These are phyloP conservation scores for Anseranas semipalmata DNA, from an alignment of 2,113 vertebrate species.

Conservation along the genomic window DNA sequence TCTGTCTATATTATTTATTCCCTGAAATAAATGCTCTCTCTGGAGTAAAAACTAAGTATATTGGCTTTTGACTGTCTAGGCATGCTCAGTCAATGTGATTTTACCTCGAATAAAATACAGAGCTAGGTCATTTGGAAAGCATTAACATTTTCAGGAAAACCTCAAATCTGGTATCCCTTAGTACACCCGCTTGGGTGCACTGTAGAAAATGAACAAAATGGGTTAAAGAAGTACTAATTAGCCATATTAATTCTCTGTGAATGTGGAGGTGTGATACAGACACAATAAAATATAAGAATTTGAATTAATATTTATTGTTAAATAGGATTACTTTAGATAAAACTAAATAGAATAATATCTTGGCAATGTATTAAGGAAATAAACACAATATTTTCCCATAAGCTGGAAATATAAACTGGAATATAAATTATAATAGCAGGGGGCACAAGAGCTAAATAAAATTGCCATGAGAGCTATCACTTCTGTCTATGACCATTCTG, in stretches of 20 bases:
- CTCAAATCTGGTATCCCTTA: background rate
- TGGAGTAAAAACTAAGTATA: conserved; percentile 18
- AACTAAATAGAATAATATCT: background rate
- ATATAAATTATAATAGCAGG: background rate
- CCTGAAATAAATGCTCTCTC: background rate
- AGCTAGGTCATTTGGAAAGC: background rate
- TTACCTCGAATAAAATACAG: background rate
- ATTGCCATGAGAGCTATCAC: rapidly evolving
- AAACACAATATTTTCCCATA: background rate
- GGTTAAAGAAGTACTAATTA: background rate
- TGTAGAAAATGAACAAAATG: background rate
- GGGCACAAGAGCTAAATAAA: background rate
- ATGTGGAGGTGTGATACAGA: background rate
- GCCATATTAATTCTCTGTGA: background rate
- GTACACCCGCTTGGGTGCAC: background rate
- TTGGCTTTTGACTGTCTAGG: conserved; percentile 17
- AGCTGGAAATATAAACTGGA: background rate
- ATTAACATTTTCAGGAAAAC: background rate
- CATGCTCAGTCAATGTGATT: background rate
- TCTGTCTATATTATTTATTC: conserved; percentile 30
- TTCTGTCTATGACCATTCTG: background rate
- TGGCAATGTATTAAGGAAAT: background rate
- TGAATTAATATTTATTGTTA: background rate
- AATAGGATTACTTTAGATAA: background rate
- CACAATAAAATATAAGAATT: background rate